Conservation (phyloP, 2,888 invertebrate genomes). For the Galerucella nymphaeae region DNA sequence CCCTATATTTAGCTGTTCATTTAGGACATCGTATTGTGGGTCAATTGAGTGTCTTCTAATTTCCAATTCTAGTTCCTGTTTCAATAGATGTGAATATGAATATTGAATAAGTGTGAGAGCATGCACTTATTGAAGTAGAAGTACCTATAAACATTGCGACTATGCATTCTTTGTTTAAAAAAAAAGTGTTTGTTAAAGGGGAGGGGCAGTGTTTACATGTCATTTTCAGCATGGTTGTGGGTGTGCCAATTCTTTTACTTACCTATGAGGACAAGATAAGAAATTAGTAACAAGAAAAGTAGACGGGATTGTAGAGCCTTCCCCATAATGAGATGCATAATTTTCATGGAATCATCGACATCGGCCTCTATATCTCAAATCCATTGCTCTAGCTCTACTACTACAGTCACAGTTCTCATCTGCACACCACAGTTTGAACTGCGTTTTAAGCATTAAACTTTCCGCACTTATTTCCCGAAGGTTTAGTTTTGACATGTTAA, state of each 20-base stretch:
- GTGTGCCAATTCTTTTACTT: constrained; percentile 60
- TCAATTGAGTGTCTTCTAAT: no score
- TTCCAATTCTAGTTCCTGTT: no score
- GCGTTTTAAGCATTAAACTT: constrained; percentile 28
- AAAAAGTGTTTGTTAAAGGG: constrained; percentile 56
- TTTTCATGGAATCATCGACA: constrained; percentile 60
- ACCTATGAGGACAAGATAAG: constrained; percentile 62
- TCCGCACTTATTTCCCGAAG: constrained; percentile 47
- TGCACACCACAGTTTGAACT: constrained; percentile 32
- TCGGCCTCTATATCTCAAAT: constrained; percentile 58
- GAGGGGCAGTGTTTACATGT: constrained; percentile 66
- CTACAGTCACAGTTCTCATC: constrained; percentile 44
- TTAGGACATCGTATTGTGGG: no score
- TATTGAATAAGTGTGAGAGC: background rate
- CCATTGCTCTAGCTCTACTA: constrained; percentile 58
- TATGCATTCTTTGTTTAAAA: constrained; percentile 56
- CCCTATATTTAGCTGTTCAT: no score
- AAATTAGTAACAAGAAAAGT: constrained; percentile 59
- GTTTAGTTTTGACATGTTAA: constrained; percentile 53
- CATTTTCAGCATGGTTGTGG: constrained; percentile 60
- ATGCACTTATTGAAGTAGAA: background rate
- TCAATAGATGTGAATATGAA: no score
- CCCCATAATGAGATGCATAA: constrained; percentile 58
- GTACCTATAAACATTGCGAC: background rate
- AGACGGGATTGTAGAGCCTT: constrained; percentile 57